phyloP scores from a whole-genome alignment of 2,888 invertebrate species.

The Nematopogon swammerdamellus region DNA sequence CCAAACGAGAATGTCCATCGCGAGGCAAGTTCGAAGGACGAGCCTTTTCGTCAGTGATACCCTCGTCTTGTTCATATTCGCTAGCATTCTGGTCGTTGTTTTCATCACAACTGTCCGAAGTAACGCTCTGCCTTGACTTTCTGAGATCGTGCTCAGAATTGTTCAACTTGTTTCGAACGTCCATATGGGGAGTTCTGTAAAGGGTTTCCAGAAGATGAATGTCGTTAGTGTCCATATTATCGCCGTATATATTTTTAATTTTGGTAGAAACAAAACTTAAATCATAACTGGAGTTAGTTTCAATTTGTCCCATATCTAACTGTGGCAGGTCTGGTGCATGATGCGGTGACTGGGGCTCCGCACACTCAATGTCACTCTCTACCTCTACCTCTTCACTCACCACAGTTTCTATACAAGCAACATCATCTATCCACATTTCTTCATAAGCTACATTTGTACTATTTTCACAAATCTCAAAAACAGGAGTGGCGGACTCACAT shows the following conservation, averaged over 20 bases:
- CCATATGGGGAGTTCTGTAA: conserved; percentile 36
- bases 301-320: background rate
- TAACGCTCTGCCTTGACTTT: too few relatives aligned
- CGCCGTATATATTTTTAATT: conserved; percentile 30
- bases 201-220: conserved; percentile 32
- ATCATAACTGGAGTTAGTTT: background rate
- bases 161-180: conserved; percentile 17
- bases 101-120: too few relatives aligned
- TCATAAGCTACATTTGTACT: conserved; percentile 12
- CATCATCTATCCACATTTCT: conserved; percentile 42
- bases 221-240: conserved; percentile 28
- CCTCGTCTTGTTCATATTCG: too few relatives aligned
- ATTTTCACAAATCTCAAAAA: background rate
- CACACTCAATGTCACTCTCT: conserved; percentile 18
- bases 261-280: conserved; percentile 19
- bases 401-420: conserved; percentile 45
- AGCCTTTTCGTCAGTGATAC: too few relatives aligned
- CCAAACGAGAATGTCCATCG: too few relatives aligned
- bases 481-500: too few relatives aligned
- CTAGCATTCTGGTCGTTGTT: too few relatives aligned
- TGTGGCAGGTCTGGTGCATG: background rate
- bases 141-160: too few relatives aligned
- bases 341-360: background rate
- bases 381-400: conserved; percentile 43
- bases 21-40: too few relatives aligned